Base-by-base conservation (phyloP, 2,113 vertebrate species). In the Gila orcuttii region DNA sequence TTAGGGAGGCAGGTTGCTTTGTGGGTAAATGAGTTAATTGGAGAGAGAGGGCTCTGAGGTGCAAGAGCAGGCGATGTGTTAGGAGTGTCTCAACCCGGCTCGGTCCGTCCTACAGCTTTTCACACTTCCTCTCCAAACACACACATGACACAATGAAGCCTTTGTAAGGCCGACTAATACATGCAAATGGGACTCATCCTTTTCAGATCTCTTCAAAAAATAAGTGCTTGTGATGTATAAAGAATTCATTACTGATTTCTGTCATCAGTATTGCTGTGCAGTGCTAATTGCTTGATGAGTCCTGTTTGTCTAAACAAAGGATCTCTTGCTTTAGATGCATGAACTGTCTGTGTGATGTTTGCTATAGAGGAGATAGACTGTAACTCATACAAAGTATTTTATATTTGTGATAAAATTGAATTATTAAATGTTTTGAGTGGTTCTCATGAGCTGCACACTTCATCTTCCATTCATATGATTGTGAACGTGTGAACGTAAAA, bases 1-100 rank as follows among this genome's bases (percentile, higher is more conserved):
- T 95, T 93, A 94, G 87, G 81, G 90, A 87, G 93, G 84, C 89
- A 90, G 84, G 87, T 92, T 92, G 93, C 88, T 93, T 92, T 92
- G 92, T 93, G 90, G 92, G 91, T 94, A 95, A 95, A 94, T 91
- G 88, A 93, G 93, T 92, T 92, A 93, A 93, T 94, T 93, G 93
- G 87, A 91, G 88, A 91, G 86, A 91, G 87, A 89, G 90, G 86
- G 87, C 90, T 91, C 92, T 89, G 90, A 93, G 92, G 93, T 93
- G 87, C 71, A 83, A 50, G 92, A 86, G 71, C 52, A 89, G 89
- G 90, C 74, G 39, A 71, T 55, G 42, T 79, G 60, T 74, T 77
- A 94, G 91, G 91, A 88, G 75, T 86, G 86, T 86, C 59, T 47
- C 59, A 75, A 77, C 47, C 86, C 52, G 60, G 77, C 45, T 79